These are phyloP conservation scores for Crossocerus cetratus DNA, from an alignment of 2,888 invertebrate genomes.

Conservation along the genomic window DNA sequence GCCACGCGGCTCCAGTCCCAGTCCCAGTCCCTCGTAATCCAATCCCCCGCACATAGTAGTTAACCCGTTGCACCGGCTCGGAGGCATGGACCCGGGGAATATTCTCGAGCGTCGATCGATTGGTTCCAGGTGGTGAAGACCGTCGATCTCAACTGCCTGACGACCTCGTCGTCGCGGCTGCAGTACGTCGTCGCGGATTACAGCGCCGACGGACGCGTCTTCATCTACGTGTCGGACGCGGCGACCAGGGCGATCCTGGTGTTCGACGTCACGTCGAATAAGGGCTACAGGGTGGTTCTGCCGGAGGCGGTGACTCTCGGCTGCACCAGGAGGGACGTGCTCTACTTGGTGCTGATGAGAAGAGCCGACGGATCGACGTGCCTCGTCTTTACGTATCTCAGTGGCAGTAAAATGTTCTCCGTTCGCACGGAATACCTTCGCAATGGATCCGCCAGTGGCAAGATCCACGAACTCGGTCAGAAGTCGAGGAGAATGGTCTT, in stretches of 20 bases:
- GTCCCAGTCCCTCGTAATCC: neutral
- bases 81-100: too few relatives aligned
- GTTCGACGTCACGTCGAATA: slow-evolving; percentile 81
- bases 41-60: neutral
- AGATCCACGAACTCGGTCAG: slow-evolving; percentile 79
- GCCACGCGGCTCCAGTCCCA: neutral
- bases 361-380: slow-evolving; percentile 80
- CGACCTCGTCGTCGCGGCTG: slow-evolving; percentile 78
- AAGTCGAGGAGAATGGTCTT: slow-evolving; percentile 81
- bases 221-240: slow-evolving; percentile 78
- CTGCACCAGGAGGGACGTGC: slow-evolving; percentile 80
- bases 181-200: slow-evolving; percentile 82
- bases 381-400: slow-evolving; percentile 82
- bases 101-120: too few relatives aligned
- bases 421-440: slow-evolving; percentile 82
- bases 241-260: slow-evolving; percentile 78
- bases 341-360: slow-evolving; percentile 83
- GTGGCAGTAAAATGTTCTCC: slow-evolving; percentile 82
- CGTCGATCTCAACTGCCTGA: slow-evolving; percentile 79
- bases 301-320: slow-evolving; percentile 79
- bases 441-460: slow-evolving; percentile 79
- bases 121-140: slow-evolving; percentile 77
- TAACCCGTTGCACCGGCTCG: too few relatives aligned
- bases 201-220: slow-evolving; percentile 77
- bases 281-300: slow-evolving; percentile 82